Conservation (phyloP, 2,888 invertebrate species). For the Torymus aiolomorphi region DNA sequence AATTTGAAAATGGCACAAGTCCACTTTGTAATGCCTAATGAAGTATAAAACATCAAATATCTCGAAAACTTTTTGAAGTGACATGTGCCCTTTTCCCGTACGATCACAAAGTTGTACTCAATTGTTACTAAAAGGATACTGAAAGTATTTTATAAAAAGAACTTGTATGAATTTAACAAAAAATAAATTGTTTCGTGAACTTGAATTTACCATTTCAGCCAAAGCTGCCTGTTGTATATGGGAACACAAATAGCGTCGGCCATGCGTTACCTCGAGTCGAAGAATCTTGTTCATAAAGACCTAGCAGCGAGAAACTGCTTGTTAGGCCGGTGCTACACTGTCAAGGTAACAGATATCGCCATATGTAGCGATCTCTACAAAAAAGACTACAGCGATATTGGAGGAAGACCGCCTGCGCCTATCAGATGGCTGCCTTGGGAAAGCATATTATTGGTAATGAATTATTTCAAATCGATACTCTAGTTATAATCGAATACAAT, state of each 20-base stretch:
- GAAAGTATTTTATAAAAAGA: too few species aligned
- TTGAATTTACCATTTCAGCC: slow-evolving; percentile 74
- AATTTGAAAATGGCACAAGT: too few species aligned
- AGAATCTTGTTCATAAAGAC: slow-evolving; percentile 87
- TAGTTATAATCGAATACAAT: neutral
- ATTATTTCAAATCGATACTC: slow-evolving; percentile 33
- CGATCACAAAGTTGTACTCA: too few species aligned
- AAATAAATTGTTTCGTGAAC: too few species aligned
- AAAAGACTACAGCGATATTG: slow-evolving; percentile 81
- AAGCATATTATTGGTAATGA: slow-evolving; percentile 80
- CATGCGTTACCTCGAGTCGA: slow-evolving; percentile 87
- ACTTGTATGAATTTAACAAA: too few species aligned
- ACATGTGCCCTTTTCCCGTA: too few species aligned
- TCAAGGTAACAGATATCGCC: slow-evolving; percentile 81
- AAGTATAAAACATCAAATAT: too few species aligned
- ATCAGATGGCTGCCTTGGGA: slow-evolving; percentile 83
- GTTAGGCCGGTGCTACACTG: slow-evolving; percentile 79
- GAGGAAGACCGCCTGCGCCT: slow-evolving; percentile 80
- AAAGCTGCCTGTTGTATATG: slow-evolving; percentile 84
- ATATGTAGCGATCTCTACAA: slow-evolving; percentile 81
- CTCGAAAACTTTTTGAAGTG: too few species aligned
- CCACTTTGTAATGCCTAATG: too few species aligned
- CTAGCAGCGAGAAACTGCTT: slow-evolving; percentile 84
- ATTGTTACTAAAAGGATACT: too few species aligned
- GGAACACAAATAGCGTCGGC: slow-evolving; percentile 87